phyloP scores from a whole-genome alignment of 2,888 invertebrate genomes.

The Scrobipalpa atriplicella region DNA sequence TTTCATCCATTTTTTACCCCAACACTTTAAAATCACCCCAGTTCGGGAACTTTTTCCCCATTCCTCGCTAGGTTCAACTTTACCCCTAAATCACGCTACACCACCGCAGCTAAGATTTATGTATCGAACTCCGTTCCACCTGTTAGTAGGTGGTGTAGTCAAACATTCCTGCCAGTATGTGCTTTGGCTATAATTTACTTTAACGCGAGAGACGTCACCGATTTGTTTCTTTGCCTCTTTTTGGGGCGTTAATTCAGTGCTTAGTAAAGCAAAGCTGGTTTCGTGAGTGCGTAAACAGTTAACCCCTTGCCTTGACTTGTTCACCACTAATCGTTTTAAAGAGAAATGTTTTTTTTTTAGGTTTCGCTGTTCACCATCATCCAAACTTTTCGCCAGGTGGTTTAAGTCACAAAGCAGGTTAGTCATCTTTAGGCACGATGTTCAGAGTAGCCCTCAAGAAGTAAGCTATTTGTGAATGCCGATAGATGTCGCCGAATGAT shows the following conservation, averaged over 20 bases:
- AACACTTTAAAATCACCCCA: slow-evolving; percentile 1
- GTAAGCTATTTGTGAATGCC: too few species aligned
- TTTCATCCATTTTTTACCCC: not conserved
- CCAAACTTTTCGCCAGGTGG: too few species aligned
- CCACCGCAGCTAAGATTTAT: slow-evolving; percentile 36
- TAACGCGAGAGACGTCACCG: not conserved
- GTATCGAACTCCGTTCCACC: slow-evolving; percentile 37
- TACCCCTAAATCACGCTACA: slow-evolving; percentile 25
- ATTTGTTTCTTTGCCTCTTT: slow-evolving; percentile 6
- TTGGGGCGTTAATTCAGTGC: not conserved
- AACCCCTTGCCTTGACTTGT: not conserved
- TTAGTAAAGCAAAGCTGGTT: not conserved
- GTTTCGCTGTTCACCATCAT: too few species aligned
- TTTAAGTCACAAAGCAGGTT: too few species aligned
- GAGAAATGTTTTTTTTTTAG: too few species aligned
- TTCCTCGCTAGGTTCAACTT: slow-evolving; percentile 19
- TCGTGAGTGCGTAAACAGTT: not conserved
- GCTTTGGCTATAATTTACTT: not conserved
- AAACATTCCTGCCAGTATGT: not conserved
- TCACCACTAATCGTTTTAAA: not conserved
- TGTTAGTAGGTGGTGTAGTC: slow-evolving; percentile 34
- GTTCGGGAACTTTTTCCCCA: not conserved
- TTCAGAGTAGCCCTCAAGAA: too few species aligned
- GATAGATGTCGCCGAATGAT: too few species aligned
- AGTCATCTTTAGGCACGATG: too few species aligned